These are phyloP conservation scores for Octonoba sinensis DNA, from an alignment of 2,888 invertebrate species.

Conservation along the genomic window DNA sequence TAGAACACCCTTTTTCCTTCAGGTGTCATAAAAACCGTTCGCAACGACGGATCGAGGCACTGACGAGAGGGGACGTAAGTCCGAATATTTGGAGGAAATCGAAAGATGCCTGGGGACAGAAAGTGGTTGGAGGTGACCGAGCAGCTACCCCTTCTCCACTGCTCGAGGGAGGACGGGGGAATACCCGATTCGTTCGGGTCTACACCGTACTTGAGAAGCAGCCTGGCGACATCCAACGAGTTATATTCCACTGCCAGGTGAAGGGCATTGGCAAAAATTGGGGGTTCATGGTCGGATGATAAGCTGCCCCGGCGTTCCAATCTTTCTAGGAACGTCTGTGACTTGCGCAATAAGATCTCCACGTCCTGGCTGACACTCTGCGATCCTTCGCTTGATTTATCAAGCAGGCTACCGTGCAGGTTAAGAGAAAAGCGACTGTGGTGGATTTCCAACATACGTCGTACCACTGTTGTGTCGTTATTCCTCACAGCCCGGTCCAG, in stretches of 20 bases:
- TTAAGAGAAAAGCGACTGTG: constrained; percentile 73
- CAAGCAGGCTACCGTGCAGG: constrained; percentile 70
- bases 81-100: constrained; percentile 63
- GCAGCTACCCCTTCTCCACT: constrained; percentile 68
- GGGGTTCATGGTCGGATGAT: constrained; percentile 68
- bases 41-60: constrained; percentile 68
- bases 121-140: constrained; percentile 68
- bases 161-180: constrained; percentile 66
- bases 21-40: constrained; percentile 54
- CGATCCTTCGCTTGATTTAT: constrained; percentile 70
- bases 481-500: constrained; percentile 74
- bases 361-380: constrained; percentile 69
- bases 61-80: constrained; percentile 61
- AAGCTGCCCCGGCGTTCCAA: constrained; percentile 70
- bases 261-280: constrained; percentile 75
- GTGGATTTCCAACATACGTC: constrained; percentile 74
- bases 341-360: constrained; percentile 70
- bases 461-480: constrained; percentile 74
- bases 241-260: constrained; percentile 76
- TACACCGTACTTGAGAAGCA: constrained; percentile 75
- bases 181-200: constrained; percentile 75
- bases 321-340: constrained; percentile 71
- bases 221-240: constrained; percentile 74
- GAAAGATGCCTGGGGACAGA: constrained; percentile 56
- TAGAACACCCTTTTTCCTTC: constrained; percentile 64